These are phyloP conservation scores for Melanerpes aurifrons DNA, from an alignment of 2,113 vertebrate species.

Conservation along the genomic window DNA sequence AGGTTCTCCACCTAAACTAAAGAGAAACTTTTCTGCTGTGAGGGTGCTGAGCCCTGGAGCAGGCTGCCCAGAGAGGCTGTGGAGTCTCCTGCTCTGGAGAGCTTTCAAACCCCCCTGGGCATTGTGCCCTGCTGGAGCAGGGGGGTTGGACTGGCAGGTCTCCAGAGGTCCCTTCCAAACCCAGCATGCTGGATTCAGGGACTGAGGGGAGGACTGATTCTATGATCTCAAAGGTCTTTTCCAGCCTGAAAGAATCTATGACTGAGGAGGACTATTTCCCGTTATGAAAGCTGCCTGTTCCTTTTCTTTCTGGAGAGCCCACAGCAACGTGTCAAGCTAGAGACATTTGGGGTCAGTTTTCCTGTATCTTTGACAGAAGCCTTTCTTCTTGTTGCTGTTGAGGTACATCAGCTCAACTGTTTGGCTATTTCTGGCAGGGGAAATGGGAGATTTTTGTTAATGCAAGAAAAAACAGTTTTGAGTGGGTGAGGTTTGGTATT, in stretches of 20 bases:
- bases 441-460: neutral
- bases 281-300: neutral
- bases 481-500: neutral
- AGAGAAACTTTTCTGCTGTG: no score
- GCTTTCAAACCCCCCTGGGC: no score
- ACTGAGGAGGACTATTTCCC: neutral
- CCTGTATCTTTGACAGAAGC: neutral
- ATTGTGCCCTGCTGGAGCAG: no score
- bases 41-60: no score
- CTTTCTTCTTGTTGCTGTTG: neutral
- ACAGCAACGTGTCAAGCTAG: neutral
- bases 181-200: no score
- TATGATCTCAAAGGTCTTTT: no score
- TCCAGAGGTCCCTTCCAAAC: neutral
- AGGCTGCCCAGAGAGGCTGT: no score
- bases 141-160: no score
- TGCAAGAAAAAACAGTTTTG: neutral
- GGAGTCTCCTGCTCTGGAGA: no score
- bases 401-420: neutral
- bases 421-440: neutral
- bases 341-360: neutral
- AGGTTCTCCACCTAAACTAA: neutral
- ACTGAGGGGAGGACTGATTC: no score
- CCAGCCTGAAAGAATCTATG: no score
- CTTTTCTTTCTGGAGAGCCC: neutral